Base-by-base conservation (phyloP, 2,797 vertebrate genomes). In the Selene dorsalis region DNA sequence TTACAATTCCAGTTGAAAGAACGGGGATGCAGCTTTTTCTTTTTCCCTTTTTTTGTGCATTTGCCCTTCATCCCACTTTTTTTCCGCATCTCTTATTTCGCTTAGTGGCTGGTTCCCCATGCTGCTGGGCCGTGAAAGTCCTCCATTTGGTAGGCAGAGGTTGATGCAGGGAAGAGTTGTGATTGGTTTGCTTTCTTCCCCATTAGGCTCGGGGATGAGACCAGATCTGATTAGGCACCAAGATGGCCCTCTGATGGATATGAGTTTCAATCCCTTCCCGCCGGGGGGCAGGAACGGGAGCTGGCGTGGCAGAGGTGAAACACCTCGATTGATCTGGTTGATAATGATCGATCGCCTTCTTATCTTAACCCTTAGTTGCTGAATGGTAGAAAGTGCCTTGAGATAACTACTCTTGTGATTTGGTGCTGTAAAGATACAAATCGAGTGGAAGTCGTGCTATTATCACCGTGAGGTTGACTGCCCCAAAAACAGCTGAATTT, bases 181-280 rank as follows among this genome's bases (percentile, higher is more conserved):
- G 89, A 93, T 92, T 92, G 89, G 88, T 92, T 89, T 93, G 86
- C 89, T 92, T 94, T 91, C 85, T 93, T 89, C 87, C 90, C 86
- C 88, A 89, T 89, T 89, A 94, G 93, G 92, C 86, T 73, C 91
- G 73, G 92, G 90, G 84, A 93, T 94, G 91, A 88, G 88, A 92
- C 91, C 92, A 82, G 92, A 93, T 91, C 87, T 93, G 89, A 91
- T 93, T 92, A 91, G 92, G 80, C 93, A 92, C 91, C 91, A 92
- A 90, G 92, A 94, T 91, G 92, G 88, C 90, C 94, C 89, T 85
- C 90, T 94, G 93, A 93, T 94, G 94, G 93, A 95, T 89, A 93
- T 94, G 91, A 91, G 59, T 93, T 94, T 93, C 93, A 94, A 81
- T 93, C 90, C 93, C 90, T 94, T 94, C 90, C 91, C 90, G 87